Percentiles rank a stretch among this genome's conserved stretches.
Evolutionary conservation across 2,113 vertebrate genomes (phyloP).

Genomic region (Raja brachyura): DNA sequence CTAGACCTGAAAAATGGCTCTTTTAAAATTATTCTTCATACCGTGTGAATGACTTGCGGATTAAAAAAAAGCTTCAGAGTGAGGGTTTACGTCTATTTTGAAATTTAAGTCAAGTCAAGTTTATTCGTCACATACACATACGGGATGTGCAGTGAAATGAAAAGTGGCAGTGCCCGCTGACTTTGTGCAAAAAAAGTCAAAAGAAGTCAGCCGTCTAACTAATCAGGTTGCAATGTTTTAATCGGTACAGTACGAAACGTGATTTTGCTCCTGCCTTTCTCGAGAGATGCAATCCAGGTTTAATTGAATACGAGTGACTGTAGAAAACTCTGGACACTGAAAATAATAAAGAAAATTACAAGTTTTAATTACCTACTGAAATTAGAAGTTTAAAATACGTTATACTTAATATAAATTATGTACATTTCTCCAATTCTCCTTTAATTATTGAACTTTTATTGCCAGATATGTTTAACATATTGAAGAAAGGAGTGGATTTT

Average conservation of each 20-base stretch:
- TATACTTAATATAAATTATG: background rate
- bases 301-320: background rate
- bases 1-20: background rate
- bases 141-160: too few species aligned
- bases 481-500: conserved; percentile 21
- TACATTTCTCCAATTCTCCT: background rate
- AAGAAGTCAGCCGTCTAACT: background rate
- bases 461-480: conserved; percentile 28
- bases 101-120: too few species aligned
- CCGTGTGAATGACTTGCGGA: background rate
- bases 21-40: background rate
- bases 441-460: conserved; percentile 13
- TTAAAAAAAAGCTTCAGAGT: background rate
- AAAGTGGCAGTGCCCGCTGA: too few species aligned
- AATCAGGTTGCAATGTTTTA: background rate
- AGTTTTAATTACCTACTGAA: background rate
- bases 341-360: background rate
- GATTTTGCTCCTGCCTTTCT: background rate
- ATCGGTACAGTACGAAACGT: background rate
- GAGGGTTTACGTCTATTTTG: background rate
- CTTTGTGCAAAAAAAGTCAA: too few species aligned
- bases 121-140: too few species aligned
- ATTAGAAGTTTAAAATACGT: background rate
- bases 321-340: background rate
- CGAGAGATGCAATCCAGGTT: background rate